Base-by-base conservation (phyloP, 2,113 vertebrate species). In the Xyliphius kryptos region DNA sequence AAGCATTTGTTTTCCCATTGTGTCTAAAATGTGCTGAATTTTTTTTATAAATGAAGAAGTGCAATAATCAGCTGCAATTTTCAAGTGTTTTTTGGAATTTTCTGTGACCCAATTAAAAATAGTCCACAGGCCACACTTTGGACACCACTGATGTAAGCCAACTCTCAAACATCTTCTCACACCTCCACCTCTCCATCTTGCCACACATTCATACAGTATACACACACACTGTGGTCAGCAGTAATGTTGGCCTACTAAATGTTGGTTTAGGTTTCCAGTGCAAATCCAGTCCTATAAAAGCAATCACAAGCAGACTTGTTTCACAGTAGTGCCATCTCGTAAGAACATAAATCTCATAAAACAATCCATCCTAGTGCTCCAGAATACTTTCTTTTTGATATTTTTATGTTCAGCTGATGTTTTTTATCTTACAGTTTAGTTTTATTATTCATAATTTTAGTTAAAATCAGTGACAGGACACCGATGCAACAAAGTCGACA, bases 271-370 rank as follows among this genome's bases (percentile, higher is more conserved):
- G 56, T 64, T 61, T 64, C 48, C 60, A 44, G 49, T 67, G 68
- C 64, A 70, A 68, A 70, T 70, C 51, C 66, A 63, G 51, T 55
- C 61, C 60, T 63, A 71, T 74, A 64, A 74, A 74, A 61, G 47
- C 17, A 61, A 63, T 68, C 56, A 68, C 70, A 53, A 68, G 46
- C 41, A 47, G 41, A 20, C 50, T 57, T 58, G 61, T 71, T 71
- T 69, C 69, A 74, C 63, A 54, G 61, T 40, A 69, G 55, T 65
- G 47, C 65, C 73, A 66, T 74, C 73, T 63, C 52, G 41, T 61
- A 61, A 65, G 52, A 63, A 58, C 61, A 68, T 62, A 75, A 71
- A 75, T 71, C 61, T 66, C 65, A 48, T 68, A 38, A 68, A 70
- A 47, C n/a, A 70, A 67, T 56, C 56, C 56, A 46, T 52, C 49